These are phyloP conservation scores for Pelmatolapia mariae DNA, from an alignment of 2,113 vertebrate genomes.

Conservation along the genomic window DNA sequence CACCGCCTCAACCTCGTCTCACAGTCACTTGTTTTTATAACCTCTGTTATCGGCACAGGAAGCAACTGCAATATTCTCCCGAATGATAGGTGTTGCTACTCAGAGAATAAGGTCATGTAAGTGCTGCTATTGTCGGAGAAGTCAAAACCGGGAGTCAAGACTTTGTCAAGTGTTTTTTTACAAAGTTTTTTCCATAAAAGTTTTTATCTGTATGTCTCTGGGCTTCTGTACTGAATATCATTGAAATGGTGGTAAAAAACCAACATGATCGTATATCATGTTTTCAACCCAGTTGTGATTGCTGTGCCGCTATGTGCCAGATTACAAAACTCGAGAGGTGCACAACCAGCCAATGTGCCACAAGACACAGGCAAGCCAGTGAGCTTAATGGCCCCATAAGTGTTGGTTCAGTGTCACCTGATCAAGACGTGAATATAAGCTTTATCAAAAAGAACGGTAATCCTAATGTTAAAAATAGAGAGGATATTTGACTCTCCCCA, in stretches of 20 bases:
- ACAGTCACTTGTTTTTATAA: not conserved
- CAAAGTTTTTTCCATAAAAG: not conserved
- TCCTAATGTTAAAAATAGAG: not conserved
- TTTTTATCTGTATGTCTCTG: not conserved
- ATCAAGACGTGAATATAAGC: not conserved
- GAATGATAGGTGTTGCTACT: not conserved
- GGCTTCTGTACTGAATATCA: not conserved
- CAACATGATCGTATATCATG: not conserved
- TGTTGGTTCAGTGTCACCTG: not conserved
- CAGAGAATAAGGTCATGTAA: not conserved
- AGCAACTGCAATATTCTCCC: not conserved
- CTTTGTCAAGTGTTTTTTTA: not conserved
- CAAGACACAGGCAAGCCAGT: not conserved
- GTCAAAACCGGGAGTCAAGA: not conserved
- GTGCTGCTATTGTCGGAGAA: not conserved
- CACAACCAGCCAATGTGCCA: not conserved
- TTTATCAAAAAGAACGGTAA: not conserved
- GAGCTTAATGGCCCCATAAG: not conserved
- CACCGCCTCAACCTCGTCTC: not conserved
- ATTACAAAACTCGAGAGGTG: not conserved
- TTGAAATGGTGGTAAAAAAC: not conserved
- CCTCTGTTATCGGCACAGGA: not conserved
- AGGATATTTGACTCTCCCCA: not conserved
- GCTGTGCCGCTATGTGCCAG: not conserved
- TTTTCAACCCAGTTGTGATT: not conserved